Evolutionary conservation across 1,140 invertebrate genomes (phyloP), one percentile per base, ranked within the genome.

Genomic region (Drosophila kohkoa): DNA sequence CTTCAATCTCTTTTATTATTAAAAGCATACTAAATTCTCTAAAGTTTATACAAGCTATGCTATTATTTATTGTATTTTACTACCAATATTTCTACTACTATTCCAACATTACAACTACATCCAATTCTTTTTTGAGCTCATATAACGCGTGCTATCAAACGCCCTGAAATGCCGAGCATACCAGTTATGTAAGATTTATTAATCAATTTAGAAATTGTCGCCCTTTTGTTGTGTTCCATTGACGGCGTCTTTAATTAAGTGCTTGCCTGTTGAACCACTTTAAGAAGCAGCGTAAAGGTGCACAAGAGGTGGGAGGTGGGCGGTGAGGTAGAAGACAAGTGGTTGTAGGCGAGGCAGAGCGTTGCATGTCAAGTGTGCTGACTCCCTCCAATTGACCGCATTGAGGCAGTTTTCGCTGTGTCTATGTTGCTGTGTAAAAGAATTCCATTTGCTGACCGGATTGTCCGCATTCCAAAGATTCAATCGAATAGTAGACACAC

Each of bases 391-490:
- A 68, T 60, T 76, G 73, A 73, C 75, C 77, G 75, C 70, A 69
- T 77, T 67, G 64, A 75, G 79, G 62, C 71, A 54, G 65, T 80
- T 82, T 59, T 59, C 38, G 81, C 55, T 68, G 43, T 58, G 58
- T 69, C 51, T 82, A 54, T 65, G 54, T 68, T 66, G 52, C 72
- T 80, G 74, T 75, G 77, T 75, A 69, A 72, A 82, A 90, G 80
- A 90, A 88, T 81, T 82, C 79, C 79, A 90, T 81, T 81, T 77
- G 72, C 71, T 72, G 78, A 90, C 89, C 75, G 79, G 89, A 90
- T 90, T 90, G 79, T 85, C 89, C 88, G 79, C 89, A 91, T 91
- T 91, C 89, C 83, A 80, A 64, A 83, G 69, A 87, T 82, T 79
- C 71, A 81, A 87, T 77, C 80, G 77, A 76, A 82, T 85, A 77